Conservation (phyloP, 2,888 invertebrate genomes). For the Apoderus coryli region DNA sequence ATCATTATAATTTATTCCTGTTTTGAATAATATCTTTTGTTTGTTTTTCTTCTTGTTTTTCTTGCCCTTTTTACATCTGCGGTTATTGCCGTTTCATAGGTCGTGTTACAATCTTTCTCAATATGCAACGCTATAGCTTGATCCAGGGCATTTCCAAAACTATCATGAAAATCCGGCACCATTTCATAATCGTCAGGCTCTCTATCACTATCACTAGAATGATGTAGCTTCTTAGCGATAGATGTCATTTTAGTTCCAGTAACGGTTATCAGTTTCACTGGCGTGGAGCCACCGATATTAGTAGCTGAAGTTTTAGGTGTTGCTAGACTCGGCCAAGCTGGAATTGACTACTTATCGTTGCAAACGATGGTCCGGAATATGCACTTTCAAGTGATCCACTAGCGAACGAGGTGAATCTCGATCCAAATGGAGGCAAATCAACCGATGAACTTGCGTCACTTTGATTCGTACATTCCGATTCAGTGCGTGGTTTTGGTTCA, state of each 20-base stretch:
- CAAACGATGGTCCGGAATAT: constrained; percentile 40
- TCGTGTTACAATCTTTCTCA: too few relatives aligned
- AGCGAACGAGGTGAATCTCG: constrained; percentile 15
- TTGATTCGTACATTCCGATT: constrained; percentile 20
- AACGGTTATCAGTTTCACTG: constrained; percentile 22
- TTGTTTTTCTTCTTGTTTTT: too few relatives aligned
- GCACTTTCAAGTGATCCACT: constrained; percentile 21
- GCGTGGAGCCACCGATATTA: too few relatives aligned
- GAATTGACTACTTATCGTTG: constrained; percentile 39
- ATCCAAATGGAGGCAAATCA: constrained; percentile 15
- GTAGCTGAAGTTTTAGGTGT: too few relatives aligned
- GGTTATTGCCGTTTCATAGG: too few relatives aligned
- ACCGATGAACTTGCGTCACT: constrained; percentile 24
- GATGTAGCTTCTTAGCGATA: constrained; percentile 9
- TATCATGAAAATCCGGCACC: constrained; percentile 39
- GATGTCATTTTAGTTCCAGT: constrained; percentile 22
- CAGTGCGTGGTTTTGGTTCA: constrained; percentile 16
- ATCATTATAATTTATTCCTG: too few relatives aligned
- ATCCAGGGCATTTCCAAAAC: constrained; percentile 51
- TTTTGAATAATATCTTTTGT: too few relatives aligned
- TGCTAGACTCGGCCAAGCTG: too few relatives aligned
- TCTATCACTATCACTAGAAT: constrained; percentile 31
- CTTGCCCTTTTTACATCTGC: too few relatives aligned
- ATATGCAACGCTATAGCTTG: too few relatives aligned
- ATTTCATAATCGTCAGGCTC: constrained; percentile 34